Conservation (phyloP, 2,113 vertebrate species). For the Scomber colias region DNA sequence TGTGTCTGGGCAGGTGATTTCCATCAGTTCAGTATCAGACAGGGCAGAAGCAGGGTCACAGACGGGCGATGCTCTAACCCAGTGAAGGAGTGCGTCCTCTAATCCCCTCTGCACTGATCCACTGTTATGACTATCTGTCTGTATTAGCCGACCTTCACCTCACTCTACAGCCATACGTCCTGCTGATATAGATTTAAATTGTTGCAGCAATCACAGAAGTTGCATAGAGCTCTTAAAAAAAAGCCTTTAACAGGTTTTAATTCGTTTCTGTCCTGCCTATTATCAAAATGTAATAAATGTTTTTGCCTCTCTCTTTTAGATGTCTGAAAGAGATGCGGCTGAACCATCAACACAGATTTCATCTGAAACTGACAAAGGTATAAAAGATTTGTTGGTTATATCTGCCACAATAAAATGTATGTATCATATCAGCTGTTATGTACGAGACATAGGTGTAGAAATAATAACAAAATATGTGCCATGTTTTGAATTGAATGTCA, state of each 20-base stretch:
- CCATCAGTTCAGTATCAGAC: constrained; percentile 39
- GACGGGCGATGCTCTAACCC: constrained; percentile 28
- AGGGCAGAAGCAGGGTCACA: constrained; percentile 36
- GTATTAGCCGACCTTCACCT: constrained; percentile 36
- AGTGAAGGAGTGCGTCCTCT: constrained; percentile 37
- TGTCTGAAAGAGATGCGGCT: constrained; percentile 47
- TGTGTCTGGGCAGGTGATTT: constrained; percentile 47
- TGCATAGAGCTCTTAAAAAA: not conserved
- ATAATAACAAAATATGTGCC: no score
- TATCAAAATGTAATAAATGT: not conserved
- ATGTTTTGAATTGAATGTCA: no score
- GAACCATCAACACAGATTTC: constrained; percentile 54
- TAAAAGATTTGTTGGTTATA: not conserved
- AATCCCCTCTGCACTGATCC: constrained; percentile 71
- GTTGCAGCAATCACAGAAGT: not conserved
- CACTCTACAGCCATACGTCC: not conserved
- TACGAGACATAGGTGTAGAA: no score
- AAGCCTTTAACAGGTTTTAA: not conserved
- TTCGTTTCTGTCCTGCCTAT: not conserved
- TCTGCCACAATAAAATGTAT: not conserved
- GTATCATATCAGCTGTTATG: not conserved
- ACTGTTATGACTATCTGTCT: constrained; percentile 20
- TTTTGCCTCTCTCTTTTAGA: constrained; percentile 59
- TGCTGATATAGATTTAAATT: constrained; percentile 5
- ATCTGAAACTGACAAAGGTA: constrained; percentile 74